phyloP scores from a whole-genome alignment of 2,888 invertebrate species.

The Rugalucina vietnamica region DNA sequence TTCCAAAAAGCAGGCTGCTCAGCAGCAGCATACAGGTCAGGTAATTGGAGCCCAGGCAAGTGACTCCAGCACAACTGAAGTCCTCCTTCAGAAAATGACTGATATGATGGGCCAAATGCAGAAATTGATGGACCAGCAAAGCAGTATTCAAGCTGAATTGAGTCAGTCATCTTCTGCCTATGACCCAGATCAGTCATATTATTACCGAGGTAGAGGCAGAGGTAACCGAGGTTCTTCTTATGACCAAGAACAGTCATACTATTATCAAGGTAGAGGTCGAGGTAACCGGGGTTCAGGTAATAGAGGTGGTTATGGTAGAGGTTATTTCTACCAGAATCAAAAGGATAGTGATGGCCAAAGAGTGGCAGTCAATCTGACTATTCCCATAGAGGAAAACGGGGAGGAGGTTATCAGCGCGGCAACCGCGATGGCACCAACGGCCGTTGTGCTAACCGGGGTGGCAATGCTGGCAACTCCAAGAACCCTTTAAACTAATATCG shows the following conservation, averaged over 20 bases:
- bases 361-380: no score
- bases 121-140: background rate
- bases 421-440: background rate
- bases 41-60: no score
- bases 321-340: background rate
- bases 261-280: no score
- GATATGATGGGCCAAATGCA: background rate
- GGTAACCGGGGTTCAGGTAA: background rate
- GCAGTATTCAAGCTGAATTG: background rate
- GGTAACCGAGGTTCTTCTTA: background rate
- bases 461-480: background rate
- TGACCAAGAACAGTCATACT: no score
- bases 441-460: background rate
- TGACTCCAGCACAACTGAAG: no score
- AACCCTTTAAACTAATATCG: background rate
- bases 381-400: background rate
- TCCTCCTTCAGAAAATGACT: background rate
- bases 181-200: no score
- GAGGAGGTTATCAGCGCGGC: background rate
- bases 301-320: background rate
- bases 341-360: no score
- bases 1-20: background rate
- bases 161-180: no score
- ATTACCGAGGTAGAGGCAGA: no score
- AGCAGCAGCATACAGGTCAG: background rate